These are phyloP conservation scores for Columba livia DNA, from an alignment of 2,113 vertebrate genomes.

Conservation along the genomic window DNA sequence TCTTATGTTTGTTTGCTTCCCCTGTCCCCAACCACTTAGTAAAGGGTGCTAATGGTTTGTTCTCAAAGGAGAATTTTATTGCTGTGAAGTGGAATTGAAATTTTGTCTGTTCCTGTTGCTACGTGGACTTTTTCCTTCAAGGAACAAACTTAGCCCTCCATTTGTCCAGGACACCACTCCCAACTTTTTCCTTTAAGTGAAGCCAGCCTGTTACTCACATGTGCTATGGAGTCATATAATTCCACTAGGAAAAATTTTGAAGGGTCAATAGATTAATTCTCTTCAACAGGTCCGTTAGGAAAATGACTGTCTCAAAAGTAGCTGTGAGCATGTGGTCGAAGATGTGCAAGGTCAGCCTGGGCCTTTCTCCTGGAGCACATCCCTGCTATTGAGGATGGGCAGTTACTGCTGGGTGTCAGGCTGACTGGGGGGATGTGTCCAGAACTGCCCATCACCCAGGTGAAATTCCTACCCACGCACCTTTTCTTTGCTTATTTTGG, in stretches of 20 bases:
- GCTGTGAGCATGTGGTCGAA: neutral
- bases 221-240: neutral
- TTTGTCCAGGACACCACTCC: neutral
- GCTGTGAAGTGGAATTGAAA: neutral
- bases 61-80: neutral
- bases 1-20: neutral
- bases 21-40: neutral
- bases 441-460: neutral
- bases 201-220: neutral
- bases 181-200: neutral
- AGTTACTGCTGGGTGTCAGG: neutral
- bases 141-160: neutral
- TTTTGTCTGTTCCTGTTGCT: neutral
- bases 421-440: neutral
- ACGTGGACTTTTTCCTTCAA: neutral
- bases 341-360: neutral
- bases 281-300: neutral
- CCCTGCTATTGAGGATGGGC: neutral
- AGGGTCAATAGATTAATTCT: neutral
- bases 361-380: neutral
- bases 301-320: neutral
- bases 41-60: neutral
- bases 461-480: neutral
- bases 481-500: neutral
- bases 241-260: neutral